Evolutionary conservation across 2,113 vertebrate genomes (phyloP).

Genomic region (Calidris pygmaea): DNA sequence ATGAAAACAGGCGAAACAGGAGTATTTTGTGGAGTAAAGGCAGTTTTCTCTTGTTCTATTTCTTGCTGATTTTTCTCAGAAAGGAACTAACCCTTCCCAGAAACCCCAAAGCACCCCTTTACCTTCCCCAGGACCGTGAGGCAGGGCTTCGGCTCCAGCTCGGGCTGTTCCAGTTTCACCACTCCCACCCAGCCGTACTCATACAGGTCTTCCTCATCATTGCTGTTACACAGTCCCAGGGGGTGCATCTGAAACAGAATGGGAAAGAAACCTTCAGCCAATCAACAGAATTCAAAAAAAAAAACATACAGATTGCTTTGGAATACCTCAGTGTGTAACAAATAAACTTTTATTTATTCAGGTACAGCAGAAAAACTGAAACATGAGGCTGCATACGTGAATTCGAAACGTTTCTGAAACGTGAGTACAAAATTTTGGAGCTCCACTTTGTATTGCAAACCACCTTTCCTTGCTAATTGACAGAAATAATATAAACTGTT

Average conservation of each 20-base stretch:
- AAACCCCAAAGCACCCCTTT: neutral
- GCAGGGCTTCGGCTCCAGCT: constrained; percentile 94
- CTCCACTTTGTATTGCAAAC: neutral
- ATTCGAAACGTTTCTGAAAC: neutral
- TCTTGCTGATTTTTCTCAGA: neutral
- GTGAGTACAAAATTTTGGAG: neutral
- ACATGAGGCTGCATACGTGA: neutral
- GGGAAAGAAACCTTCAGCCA: neutral
- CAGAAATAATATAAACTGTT: neutral
- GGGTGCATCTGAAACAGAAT: constrained; percentile 91
- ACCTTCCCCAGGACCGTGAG: constrained; percentile 98
- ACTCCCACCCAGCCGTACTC: constrained; percentile 99
- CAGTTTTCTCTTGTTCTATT: neutral
- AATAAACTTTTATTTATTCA: neutral
- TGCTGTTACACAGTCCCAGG: constrained; percentile 94
- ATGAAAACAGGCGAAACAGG: neutral
- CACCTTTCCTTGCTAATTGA: neutral
- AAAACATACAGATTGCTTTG: neutral
- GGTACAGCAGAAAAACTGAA: neutral
- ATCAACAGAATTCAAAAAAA: neutral
- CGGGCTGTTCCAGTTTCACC: constrained; percentile 96
- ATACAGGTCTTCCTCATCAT: constrained; percentile 95
- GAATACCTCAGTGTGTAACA: neutral
- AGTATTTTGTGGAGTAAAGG: neutral
- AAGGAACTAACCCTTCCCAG: neutral